Conservation (phyloP, 2,797 vertebrate genomes). For the Lepus townsendii region DNA sequence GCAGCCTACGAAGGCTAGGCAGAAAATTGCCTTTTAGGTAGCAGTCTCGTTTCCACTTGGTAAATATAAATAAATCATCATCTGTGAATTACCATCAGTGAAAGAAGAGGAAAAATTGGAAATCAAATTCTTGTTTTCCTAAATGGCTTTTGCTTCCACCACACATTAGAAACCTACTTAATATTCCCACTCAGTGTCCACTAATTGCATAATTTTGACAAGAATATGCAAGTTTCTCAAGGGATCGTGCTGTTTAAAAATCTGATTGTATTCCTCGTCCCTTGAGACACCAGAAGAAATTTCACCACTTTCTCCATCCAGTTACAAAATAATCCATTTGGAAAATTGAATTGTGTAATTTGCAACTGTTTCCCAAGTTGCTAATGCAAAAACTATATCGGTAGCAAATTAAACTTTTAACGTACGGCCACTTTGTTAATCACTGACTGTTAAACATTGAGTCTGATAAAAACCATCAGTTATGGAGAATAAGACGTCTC, state of each 20-base stretch:
- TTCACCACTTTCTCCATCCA: conserved; percentile 77
- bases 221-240: conserved; percentile 64
- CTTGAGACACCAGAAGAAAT: conserved; percentile 81
- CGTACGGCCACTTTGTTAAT: conserved; percentile 80
- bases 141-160: conserved; percentile 75
- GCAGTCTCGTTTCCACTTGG: conserved; percentile 68
- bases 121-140: conserved; percentile 74
- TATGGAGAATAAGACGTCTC: conserved; percentile 64
- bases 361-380: conserved; percentile 84
- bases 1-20: conserved; percentile 67
- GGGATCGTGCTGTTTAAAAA: conserved; percentile 72
- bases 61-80: conserved; percentile 85
- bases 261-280: conserved; percentile 79
- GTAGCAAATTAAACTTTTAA: conserved; percentile 81
- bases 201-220: conserved; percentile 68
- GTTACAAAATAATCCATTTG: conserved; percentile 85
- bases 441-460: conserved; percentile 77
- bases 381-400: conserved; percentile 67
- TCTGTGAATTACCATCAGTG: conserved; percentile 73
- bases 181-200: conserved; percentile 40
- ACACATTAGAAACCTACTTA: conserved; percentile 21
- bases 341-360: conserved; percentile 86
- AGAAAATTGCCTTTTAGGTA: conserved; percentile 82
- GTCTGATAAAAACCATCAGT: conserved; percentile 66
- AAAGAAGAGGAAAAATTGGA: conserved; percentile 59